These are phyloP conservation scores for Ramazzottius varieornatus DNA, from an alignment of 2,888 invertebrate genomes.

Conservation along the genomic window DNA sequence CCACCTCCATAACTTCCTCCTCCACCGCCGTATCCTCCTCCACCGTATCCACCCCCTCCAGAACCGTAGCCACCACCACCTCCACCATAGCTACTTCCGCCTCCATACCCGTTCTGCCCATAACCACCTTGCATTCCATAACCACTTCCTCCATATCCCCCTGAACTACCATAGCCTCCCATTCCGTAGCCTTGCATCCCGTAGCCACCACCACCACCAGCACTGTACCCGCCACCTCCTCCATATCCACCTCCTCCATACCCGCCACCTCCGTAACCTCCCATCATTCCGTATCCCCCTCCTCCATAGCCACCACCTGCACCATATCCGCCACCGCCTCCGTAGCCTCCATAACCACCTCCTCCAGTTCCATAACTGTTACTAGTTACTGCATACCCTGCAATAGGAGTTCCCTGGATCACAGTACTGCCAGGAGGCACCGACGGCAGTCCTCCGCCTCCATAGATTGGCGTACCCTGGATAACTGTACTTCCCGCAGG, in stretches of 20 bases:
- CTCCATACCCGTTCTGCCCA: slow-evolving; percentile 7
- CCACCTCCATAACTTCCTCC: background rate
- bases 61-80: slow-evolving; percentile 8
- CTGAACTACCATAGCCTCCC: slow-evolving; percentile 3
- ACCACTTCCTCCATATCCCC: slow-evolving; percentile 8
- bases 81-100: slow-evolving; percentile 3
- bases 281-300: no score
- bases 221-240: no score
- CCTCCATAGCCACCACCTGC: background rate
- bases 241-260: background rate
- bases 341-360: background rate
- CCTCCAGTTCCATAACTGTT: background rate
- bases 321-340: background rate
- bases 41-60: slow-evolving; percentile 8
- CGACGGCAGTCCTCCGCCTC: no score
- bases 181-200: background rate
- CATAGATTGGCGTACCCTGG: no score
- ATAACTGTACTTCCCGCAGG: no score
- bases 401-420: background rate
- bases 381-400: background rate
- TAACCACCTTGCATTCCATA: background rate
- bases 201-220: background rate
- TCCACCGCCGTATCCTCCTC: slow-evolving; percentile 8
- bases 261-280: background rate
- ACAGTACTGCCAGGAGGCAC: no score